Base-by-base conservation (phyloP, 2,797 vertebrate genomes). In the Hippopotamyrus pictus region DNA sequence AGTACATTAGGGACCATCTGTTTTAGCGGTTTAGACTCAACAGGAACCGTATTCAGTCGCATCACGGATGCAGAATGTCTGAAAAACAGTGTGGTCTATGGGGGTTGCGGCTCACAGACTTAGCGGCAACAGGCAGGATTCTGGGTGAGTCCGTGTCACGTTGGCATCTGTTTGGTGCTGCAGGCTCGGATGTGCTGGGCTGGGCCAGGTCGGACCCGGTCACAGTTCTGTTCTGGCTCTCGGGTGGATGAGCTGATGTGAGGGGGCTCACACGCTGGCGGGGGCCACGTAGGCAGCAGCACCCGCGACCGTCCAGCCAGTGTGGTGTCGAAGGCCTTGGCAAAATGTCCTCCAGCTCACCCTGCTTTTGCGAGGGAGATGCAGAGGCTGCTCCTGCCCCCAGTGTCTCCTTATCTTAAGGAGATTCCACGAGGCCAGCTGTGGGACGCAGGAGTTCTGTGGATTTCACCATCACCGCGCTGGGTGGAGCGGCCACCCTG, bases 1-100 rank as follows among this genome's bases (percentile, higher is more conserved):
- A 79, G 73, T 79, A 44, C 73, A 44, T 79, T 79, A 79, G 73
- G 73, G 73, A 41, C 73, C 73, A 79, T 79, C 73, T 79, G 73
- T 14, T 41, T 44, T 44, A 44, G 17, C 37, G 17, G 37, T 79
- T 76, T 41, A 79, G 5, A 19, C 37, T 41, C 33, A 44, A n/a
- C 17, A 5, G 73, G 41, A 44, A n/a, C 19, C 17, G 2, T 19
- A 44, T 79, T 44, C 37, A 69, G 73, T 9, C 5, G 6, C 73
- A 79, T 79, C 17, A 19, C 17, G 2, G 37, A 44, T 19, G 73
- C 73, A 79, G 37, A 6, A 44, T 41, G 73, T 44, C 12, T 79
- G 73, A 79, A 79, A 44, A 79, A 7, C 37, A 37, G 22, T 6
- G 33, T 0, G 14, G 73, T 44, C 37, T 41, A 17, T 79, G 17